phyloP scores from a whole-genome alignment of 53 echinoderm and acorn worm genomes.

The Holothuria scabra region DNA sequence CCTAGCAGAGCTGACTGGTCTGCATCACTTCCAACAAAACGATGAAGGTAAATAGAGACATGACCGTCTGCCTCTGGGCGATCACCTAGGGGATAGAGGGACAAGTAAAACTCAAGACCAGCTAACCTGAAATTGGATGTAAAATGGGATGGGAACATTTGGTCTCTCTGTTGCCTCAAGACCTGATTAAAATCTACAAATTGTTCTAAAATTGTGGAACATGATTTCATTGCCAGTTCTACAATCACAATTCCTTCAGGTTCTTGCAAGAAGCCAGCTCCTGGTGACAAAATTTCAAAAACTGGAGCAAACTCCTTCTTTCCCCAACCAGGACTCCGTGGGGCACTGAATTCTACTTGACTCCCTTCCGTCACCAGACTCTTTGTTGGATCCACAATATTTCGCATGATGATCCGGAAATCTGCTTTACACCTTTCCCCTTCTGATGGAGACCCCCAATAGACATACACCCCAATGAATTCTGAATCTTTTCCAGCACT shows the following conservation, averaged over 20 bases:
- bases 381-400: slow-evolving; percentile 84
- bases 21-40: slow-evolving; percentile 71
- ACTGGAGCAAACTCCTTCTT: slow-evolving; percentile 91
- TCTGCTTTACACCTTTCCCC: slow-evolving; percentile 88
- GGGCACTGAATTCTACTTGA: slow-evolving; percentile 91
- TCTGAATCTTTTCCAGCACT: slow-evolving; percentile 70
- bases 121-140: slow-evolving; percentile 87
- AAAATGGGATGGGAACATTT: slow-evolving; percentile 84
- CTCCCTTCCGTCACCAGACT: slow-evolving; percentile 90
- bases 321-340: slow-evolving; percentile 90
- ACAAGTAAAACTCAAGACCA: slow-evolving; percentile 91
- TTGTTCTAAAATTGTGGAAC: slow-evolving; percentile 86
- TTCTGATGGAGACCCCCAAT: slow-evolving; percentile 83
- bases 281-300: slow-evolving; percentile 74
- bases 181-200: slow-evolving; percentile 84
- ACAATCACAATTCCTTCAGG: slow-evolving; percentile 88
- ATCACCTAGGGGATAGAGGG: slow-evolving; percentile 90
- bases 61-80: slow-evolving; percentile 85
- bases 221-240: slow-evolving; percentile 90
- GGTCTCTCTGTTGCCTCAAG: slow-evolving; percentile 71
- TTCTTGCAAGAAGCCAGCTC: slow-evolving; percentile 85
- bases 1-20: slow-evolving; percentile 72
- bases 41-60: slow-evolving; percentile 98
- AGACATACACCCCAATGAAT: slow-evolving; percentile 84
- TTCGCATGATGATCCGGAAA: slow-evolving; percentile 90